Percentiles rank a stretch among this genome's conserved stretches.
phyloP scores from a whole-genome alignment of 2,888 invertebrate species.

The Chrysolina haemoptera region DNA sequence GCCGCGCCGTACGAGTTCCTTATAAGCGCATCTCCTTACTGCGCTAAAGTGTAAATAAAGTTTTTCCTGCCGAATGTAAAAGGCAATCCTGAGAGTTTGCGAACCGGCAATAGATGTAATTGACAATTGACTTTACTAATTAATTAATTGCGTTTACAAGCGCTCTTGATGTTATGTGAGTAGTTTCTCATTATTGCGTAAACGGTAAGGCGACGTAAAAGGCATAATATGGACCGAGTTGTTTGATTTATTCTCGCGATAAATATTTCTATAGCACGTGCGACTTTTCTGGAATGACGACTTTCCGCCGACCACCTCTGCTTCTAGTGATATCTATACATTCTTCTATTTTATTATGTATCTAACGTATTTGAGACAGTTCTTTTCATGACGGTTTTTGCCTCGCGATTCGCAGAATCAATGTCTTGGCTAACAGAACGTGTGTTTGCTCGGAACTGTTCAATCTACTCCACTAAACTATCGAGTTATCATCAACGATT shows the following conservation, averaged over 20 bases:
- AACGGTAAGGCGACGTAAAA: constrained; percentile 54
- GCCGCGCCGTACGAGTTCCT: constrained; percentile 60
- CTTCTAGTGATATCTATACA: constrained; percentile 4
- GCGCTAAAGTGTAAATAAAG: constrained; percentile 68
- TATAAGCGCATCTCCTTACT: constrained; percentile 63
- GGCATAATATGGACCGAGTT: constrained; percentile 46
- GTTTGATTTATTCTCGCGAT: constrained; percentile 58
- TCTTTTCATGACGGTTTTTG: constrained; percentile 30
- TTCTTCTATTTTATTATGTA: constrained; percentile 26
- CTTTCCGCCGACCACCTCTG: constrained; percentile 45
- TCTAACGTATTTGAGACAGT: constrained; percentile 38
- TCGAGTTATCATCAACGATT: neutral
- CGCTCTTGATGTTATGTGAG: constrained; percentile 58
- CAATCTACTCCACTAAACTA: neutral
- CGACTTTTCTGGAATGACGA: constrained; percentile 54
- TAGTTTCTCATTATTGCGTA: constrained; percentile 59
- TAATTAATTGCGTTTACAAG: constrained; percentile 66
- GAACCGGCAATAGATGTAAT: constrained; percentile 64
- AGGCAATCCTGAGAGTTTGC: constrained; percentile 60
- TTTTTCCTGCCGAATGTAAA: constrained; percentile 65
- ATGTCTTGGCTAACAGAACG: constrained; percentile 4
- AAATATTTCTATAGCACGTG: constrained; percentile 58
- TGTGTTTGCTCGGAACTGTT: constrained; percentile 12
- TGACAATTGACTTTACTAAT: constrained; percentile 68
- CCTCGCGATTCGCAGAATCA: constrained; percentile 20